Evolutionary conservation across 2,888 invertebrate species (phyloP), one percentile per base, ranked within the genome.

Genomic region (Nephrocerus scutellatus): DNA sequence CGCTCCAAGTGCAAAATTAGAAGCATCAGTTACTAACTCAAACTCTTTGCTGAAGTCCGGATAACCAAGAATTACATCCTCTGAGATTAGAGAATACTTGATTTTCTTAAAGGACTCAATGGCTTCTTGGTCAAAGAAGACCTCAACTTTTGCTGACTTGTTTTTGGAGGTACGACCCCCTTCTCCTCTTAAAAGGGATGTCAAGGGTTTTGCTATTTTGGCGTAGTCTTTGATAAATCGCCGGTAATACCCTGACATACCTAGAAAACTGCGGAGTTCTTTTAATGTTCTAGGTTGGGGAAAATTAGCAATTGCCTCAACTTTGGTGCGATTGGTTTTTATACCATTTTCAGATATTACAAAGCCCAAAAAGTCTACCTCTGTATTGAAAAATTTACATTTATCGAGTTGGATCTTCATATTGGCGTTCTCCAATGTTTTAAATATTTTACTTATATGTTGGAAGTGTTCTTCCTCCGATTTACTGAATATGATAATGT

Each of bases 21-120:
- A 48, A 1, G 58, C 57, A 36, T 61, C 58, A 3, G 57, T 57
- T 7, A 55, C 55, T 22, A 43, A 24, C n/a, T 45, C 29, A 20
- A 41, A 41, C 10, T 28, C 15, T 32, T 41, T 36, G 19, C 32
- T 30, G 25, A 43, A 43, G 21, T 41, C 30, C 4, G 43, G 36
- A 23, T 41, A 38, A 14, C 21, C 22, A 21, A 44, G 36, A 20
- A 39, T 21, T 12, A 34, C 18, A 19, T 43, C 34, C 13, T 41
- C 24, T 22, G 38, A 41, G 15, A 34, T 26, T 16, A 39, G 37
- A 21, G 42, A 30, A 20, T 37, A 34, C 34, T 35, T 41, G 6
- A 47, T 16, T 19, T 33, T 43, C 10, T 36, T 25, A 21, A 43
- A 33, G 7, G 46, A 29, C 26, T 43, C 20, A 2, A 43, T 33